These are phyloP conservation scores for Gordius sp. DNA, from an alignment of 2,888 invertebrate genomes.

Conservation along the genomic window DNA sequence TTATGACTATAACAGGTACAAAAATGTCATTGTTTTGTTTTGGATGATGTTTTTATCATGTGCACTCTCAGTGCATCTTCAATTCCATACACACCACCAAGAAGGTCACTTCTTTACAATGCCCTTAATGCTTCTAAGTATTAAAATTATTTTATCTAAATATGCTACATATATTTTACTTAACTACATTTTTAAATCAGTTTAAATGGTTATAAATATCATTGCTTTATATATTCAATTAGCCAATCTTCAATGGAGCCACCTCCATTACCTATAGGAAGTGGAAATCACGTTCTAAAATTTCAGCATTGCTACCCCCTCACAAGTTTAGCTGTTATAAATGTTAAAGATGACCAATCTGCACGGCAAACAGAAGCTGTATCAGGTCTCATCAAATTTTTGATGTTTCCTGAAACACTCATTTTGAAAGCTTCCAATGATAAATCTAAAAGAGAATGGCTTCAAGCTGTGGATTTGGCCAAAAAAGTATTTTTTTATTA, in stretches of 20 bases:
- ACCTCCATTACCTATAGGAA: too few species aligned
- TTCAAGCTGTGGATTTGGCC: neutral
- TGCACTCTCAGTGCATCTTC: too few species aligned
- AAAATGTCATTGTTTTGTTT: neutral
- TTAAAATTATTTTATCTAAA: neutral
- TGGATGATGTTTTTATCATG: neutral
- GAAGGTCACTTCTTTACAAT: too few species aligned
- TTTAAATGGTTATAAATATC: too few species aligned
- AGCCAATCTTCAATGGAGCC: neutral
- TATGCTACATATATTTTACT: too few species aligned
- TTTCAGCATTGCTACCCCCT: conserved; percentile 57
- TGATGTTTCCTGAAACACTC: conserved; percentile 70
- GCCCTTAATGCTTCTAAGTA: too few species aligned
- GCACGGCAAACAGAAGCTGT: conserved; percentile 57
- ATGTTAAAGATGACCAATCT: conserved; percentile 35
- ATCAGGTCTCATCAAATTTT: conserved; percentile 62
- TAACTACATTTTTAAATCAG: too few species aligned
- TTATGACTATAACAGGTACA: too few species aligned
- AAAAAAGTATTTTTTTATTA: too few species aligned
- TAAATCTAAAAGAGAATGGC: conserved; percentile 25
- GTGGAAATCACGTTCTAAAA: conserved; percentile 31
- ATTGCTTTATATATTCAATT: too few species aligned
- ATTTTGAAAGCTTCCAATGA: conserved; percentile 64
- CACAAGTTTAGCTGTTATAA: conserved; percentile 67
- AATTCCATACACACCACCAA: too few species aligned